A percentile compares a stretch with the other conserved stretches of the same genome.
Conservation (phyloP, 2,113 vertebrate species). For the Mastomys natalensis region DNA sequence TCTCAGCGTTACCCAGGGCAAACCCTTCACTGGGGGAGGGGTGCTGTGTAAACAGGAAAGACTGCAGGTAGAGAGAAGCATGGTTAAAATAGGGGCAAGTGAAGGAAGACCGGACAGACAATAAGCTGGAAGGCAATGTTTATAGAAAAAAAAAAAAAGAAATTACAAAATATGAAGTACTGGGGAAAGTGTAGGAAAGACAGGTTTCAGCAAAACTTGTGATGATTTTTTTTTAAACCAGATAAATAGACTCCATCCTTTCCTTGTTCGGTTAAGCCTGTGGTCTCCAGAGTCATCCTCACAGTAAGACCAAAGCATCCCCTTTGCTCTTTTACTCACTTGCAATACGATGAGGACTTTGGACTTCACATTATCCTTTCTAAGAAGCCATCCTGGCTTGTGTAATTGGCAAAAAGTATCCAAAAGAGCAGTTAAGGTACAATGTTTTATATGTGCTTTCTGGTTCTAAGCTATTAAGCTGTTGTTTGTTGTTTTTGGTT, state of each 20-base stretch:
- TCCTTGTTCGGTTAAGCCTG: conserved; percentile 10
- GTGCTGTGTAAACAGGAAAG: not conserved
- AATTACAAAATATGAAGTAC: not conserved
- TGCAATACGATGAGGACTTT: not conserved
- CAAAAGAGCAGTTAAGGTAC: not conserved
- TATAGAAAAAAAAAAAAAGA: conserved; percentile 9
- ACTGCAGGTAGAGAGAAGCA: not conserved
- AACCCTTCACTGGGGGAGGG: not conserved
- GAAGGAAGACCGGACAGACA: not conserved
- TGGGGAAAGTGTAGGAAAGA: not conserved
- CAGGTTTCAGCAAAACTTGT: not conserved
- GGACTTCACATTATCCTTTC: not conserved
- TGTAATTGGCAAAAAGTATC: not conserved
- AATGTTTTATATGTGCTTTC: not conserved
- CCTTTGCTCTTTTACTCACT: not conserved
- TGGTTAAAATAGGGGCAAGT: not conserved
- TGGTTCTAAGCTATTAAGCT: conserved; percentile 9
- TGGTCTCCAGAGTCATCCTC: not conserved
- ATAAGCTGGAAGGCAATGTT: not conserved
- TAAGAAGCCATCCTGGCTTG: not conserved
- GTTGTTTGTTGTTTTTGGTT: not conserved
- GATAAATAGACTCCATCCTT: not conserved
- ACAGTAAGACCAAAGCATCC: conserved; percentile 14
- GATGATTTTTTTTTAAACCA: conserved; percentile 48
- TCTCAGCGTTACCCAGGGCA: not conserved